Conservation (phyloP, 2,797 vertebrate genomes). For the Fratercula arctica region DNA sequence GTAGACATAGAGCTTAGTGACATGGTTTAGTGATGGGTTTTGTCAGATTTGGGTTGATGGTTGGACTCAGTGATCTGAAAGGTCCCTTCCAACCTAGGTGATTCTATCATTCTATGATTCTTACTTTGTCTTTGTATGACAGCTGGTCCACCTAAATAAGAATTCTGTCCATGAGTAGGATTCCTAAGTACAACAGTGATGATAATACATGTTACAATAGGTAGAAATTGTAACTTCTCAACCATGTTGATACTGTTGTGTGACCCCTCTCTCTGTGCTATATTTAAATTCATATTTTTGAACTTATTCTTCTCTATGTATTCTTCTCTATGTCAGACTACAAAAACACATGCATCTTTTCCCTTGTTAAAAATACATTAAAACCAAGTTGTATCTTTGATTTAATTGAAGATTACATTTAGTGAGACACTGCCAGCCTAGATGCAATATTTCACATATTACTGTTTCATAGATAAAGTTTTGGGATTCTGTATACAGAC, state of each 20-base stretch:
- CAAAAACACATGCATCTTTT: not conserved
- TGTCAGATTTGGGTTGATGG: too few relatives aligned
- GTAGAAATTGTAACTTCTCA: not conserved
- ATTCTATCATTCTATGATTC: not conserved
- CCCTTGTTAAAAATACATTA: not conserved
- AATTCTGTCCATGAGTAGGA: not conserved
- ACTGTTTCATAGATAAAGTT: not conserved
- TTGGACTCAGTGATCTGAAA: too few relatives aligned
- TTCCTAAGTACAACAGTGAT: not conserved
- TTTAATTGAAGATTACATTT: not conserved
- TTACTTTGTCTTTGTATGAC: not conserved
- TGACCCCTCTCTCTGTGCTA: not conserved
- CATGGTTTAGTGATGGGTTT: too few relatives aligned
- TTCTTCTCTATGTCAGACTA: not conserved
- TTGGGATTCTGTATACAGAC: not conserved
- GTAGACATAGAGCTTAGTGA: too few relatives aligned
- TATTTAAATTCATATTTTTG: not conserved
- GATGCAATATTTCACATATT: not conserved
- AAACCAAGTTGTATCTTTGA: not conserved
- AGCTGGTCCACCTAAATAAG: not conserved
- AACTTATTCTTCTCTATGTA: not conserved
- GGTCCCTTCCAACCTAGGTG: too few relatives aligned
- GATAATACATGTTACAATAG: not conserved
- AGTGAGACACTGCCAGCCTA: not conserved
- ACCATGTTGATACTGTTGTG: not conserved